Evolutionary conservation across 1,140 invertebrate species (phyloP).

Genomic region (Daktulosphaira vitifoliae): DNA sequence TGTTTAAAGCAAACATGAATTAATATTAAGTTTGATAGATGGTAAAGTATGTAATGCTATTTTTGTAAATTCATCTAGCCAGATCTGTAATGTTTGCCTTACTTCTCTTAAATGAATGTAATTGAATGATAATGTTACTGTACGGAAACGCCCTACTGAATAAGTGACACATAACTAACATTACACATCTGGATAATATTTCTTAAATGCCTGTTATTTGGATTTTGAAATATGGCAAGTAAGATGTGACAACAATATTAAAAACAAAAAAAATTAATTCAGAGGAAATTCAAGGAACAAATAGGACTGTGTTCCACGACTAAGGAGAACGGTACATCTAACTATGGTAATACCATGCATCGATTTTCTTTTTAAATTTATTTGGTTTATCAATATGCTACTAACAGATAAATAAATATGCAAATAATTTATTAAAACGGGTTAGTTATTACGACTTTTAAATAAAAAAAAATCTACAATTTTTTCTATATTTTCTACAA

Average conservation of each 20-base stretch:
- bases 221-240: constrained; percentile 36
- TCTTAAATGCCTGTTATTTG: constrained; percentile 34
- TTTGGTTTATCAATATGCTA: too few relatives aligned
- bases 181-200: too few relatives aligned
- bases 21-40: not conserved
- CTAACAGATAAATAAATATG: too few relatives aligned
- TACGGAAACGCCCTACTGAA: not conserved
- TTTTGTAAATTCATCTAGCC: not conserved
- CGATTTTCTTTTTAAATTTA: too few relatives aligned
- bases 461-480: too few relatives aligned
- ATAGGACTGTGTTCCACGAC: constrained; percentile 40
- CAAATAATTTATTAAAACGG: too few relatives aligned
- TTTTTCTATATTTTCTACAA: too few relatives aligned
- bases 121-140: not conserved
- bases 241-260: constrained; percentile 35
- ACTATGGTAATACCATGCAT: constrained; percentile 44
- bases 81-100: not conserved
- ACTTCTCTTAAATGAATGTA: not conserved
- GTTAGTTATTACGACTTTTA: too few relatives aligned
- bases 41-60: not conserved
- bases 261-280: constrained; percentile 26
- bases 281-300: constrained; percentile 32
- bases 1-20: not conserved
- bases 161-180: constrained; percentile 1
- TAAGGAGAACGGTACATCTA: constrained; percentile 41